Percentiles rank a stretch among this genome's conserved stretches.
phyloP scores from a whole-genome alignment of 2,888 invertebrate species.

The Mechanitis messenoides region DNA sequence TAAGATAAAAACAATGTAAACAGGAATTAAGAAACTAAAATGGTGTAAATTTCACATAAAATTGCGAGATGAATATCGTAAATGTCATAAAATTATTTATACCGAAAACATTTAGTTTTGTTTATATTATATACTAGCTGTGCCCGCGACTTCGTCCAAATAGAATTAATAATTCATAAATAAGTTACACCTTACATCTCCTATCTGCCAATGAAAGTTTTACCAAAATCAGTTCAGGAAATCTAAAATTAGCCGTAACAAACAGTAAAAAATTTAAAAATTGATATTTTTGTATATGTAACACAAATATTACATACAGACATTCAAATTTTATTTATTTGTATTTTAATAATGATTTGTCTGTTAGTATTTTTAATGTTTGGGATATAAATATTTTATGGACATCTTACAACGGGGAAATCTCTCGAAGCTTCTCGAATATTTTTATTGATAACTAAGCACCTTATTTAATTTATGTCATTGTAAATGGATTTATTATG shows the following conservation, averaged over 20 bases:
- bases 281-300: too few species aligned
- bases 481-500: conserved; percentile 10
- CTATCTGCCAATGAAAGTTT: too few species aligned
- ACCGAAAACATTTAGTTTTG: conserved; percentile 56
- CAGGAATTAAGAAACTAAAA: conserved; percentile 45
- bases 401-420: conserved; percentile 62
- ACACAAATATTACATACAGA: too few species aligned
- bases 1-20: conserved; percentile 22
- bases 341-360: conserved; percentile 61
- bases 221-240: too few species aligned
- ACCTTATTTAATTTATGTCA: conserved; percentile 36
- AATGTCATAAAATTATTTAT: conserved; percentile 67
- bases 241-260: too few species aligned
- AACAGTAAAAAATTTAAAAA: too few species aligned
- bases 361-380: conserved; percentile 67
- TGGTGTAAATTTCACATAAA: conserved; percentile 44
- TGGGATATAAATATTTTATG: conserved; percentile 70
- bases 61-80: conserved; percentile 59
- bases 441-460: conserved; percentile 68
- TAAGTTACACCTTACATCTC: too few species aligned
- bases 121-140: conserved; percentile 44
- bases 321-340: too few species aligned
- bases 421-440: conserved; percentile 60
- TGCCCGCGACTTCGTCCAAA: too few species aligned
- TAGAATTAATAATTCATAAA: too few species aligned